Evolutionary conservation across 2,797 vertebrate species (phyloP).

Genomic region (Thripadectes ignobilis): DNA sequence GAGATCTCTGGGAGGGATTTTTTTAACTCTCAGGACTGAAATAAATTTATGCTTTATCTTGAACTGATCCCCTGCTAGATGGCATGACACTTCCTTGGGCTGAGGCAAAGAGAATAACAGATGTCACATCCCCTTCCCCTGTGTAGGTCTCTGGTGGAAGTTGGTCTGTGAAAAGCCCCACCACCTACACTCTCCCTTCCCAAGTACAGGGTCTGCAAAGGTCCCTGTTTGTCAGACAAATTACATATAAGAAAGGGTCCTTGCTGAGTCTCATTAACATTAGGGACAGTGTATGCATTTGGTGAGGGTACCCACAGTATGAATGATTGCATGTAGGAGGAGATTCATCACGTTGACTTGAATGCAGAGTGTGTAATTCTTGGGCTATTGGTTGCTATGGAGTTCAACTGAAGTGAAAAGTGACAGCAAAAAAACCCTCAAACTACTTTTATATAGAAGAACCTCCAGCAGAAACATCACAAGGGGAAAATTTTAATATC

Average conservation of each 20-base stretch:
- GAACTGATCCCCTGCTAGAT: neutral
- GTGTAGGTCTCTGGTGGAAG: neutral
- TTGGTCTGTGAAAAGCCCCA: neutral
- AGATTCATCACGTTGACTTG: neutral
- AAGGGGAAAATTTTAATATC: neutral
- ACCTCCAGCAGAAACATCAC: neutral
- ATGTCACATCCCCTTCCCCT: neutral
- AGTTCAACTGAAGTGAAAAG: constrained; percentile 19
- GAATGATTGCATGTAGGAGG: constrained; percentile 25
- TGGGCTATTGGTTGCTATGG: constrained; percentile 56
- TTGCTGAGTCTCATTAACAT: neutral
- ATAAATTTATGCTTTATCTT: neutral
- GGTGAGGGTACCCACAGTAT: neutral
- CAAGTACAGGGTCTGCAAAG: neutral
- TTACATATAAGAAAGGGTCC: neutral
- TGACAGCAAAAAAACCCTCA: neutral
- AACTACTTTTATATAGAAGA: neutral
- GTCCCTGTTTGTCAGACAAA: neutral
- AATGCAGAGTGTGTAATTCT: neutral
- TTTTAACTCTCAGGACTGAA: neutral
- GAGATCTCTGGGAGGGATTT: neutral
- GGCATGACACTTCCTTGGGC: neutral
- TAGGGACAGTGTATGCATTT: neutral
- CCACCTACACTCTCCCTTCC: neutral
- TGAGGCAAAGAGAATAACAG: neutral